These are phyloP conservation scores for Thamnaconus septentrionalis DNA, from an alignment of 2,113 vertebrate species.

Conservation along the genomic window DNA sequence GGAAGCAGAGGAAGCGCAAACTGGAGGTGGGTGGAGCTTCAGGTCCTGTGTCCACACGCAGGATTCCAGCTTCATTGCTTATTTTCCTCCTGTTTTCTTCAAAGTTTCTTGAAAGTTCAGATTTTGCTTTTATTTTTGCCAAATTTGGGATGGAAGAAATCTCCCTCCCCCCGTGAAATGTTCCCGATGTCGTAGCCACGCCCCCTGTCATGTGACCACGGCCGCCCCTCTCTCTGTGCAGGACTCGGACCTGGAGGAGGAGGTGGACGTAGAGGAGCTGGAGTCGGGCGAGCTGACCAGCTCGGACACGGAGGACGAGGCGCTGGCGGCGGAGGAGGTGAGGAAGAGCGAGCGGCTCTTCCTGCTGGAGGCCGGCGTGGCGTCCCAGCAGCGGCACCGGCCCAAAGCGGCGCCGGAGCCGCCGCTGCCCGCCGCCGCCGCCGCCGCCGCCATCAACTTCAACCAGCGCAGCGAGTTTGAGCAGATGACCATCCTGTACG, in stretches of 20 bases:
- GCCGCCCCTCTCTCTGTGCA: conserved; percentile 8
- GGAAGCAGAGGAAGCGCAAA: conserved; percentile 74
- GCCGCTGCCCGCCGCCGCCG: no score
- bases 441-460: conserved; percentile 39
- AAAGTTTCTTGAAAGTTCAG: no score
- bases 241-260: conserved; percentile 71
- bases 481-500: conserved; percentile 95
- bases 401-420: no score
- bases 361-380: conserved; percentile 75
- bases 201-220: not conserved
- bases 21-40: conserved; percentile 59
- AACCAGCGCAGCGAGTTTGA: conserved; percentile 89
- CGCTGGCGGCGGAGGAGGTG: conserved; percentile 64
- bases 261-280: conserved; percentile 80
- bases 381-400: conserved; percentile 15
- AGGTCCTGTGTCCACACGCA: no score
- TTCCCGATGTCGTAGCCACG: no score
- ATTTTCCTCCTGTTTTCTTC: no score
- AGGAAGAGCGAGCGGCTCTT: conserved; percentile 80
- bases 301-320: conserved; percentile 76
- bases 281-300: conserved; percentile 79
- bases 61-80: no score
- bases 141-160: no score
- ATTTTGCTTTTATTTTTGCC: no score
- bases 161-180: no score